A percentile compares a stretch with the other conserved stretches of the same genome.
Conservation (phyloP, 2,113 vertebrate species). For the Bettongia penicillata region DNA sequence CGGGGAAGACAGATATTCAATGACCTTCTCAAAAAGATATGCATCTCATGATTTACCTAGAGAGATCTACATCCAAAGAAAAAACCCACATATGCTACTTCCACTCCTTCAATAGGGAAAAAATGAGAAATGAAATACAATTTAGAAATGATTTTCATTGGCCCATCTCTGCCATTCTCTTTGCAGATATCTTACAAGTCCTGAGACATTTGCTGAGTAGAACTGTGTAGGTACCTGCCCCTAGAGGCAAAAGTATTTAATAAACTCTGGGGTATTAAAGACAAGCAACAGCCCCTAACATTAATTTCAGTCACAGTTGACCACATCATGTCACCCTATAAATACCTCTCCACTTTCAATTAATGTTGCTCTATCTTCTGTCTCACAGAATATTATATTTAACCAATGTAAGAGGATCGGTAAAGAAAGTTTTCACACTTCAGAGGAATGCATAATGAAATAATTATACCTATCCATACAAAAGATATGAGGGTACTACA, state of each 20-base stretch:
- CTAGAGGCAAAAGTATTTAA: conserved; percentile 76
- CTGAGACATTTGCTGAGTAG: background rate
- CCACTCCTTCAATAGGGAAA: conserved; percentile 40
- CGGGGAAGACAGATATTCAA: background rate
- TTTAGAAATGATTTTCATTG: conserved; percentile 27
- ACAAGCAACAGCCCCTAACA: conserved; percentile 81
- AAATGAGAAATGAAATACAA: conserved; percentile 45
- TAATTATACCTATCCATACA: conserved; percentile 87
- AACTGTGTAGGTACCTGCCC: conserved; percentile 30
- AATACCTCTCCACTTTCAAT: conserved; percentile 89
- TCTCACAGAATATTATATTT: conserved; percentile 88
- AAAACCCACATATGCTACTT: background rate
- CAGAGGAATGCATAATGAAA: conserved; percentile 90
- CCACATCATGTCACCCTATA: conserved; percentile 85
- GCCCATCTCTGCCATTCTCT: conserved; percentile 26
- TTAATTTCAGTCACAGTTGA: conserved; percentile 87
- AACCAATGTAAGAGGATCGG: conserved; percentile 88
- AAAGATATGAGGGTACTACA: conserved; percentile 86
- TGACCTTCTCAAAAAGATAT: background rate
- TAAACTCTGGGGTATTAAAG: conserved; percentile 77
- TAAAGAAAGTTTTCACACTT: conserved; percentile 91
- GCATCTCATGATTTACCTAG: background rate
- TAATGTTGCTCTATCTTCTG: conserved; percentile 86
- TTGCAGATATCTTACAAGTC: background rate
- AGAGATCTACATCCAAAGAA: background rate